Conservation (phyloP, 1,140 invertebrate genomes). For the Brachionus koreanus region DNA sequence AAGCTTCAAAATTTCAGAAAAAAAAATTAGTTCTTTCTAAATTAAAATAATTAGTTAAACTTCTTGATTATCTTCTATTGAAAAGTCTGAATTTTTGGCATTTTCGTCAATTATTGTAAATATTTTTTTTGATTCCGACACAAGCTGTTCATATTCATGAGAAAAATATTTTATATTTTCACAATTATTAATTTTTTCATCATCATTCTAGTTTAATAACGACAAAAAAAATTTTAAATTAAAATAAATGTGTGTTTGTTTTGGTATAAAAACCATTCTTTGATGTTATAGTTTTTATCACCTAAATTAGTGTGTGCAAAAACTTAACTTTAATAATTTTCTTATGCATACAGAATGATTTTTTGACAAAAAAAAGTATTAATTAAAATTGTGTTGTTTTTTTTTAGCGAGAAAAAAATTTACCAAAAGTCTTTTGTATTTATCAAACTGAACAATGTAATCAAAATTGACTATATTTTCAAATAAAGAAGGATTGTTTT, state of each 20-base stretch:
- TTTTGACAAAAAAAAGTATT: no score
- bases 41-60: not conserved
- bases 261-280: no score
- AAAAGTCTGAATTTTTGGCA: not conserved
- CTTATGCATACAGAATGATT: no score
- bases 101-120: not conserved
- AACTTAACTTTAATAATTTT: no score
- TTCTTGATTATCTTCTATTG: not conserved
- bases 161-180: constrained; percentile 7
- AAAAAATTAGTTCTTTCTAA: not conserved
- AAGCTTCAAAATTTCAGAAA: not conserved
- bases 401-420: no score
- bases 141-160: constrained; percentile 1
- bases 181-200: not conserved
- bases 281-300: no score
- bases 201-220: not conserved
- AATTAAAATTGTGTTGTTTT: no score
- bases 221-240: no score
- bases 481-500: not conserved
- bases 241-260: no score
- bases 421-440: not conserved
- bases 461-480: constrained; percentile 3
- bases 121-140: not conserved
- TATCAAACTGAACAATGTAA: constrained; percentile 6
- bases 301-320: no score